These are phyloP conservation scores for Ctenopoma kingsleyae DNA, from an alignment of 2,797 vertebrate genomes.

Conservation along the genomic window DNA sequence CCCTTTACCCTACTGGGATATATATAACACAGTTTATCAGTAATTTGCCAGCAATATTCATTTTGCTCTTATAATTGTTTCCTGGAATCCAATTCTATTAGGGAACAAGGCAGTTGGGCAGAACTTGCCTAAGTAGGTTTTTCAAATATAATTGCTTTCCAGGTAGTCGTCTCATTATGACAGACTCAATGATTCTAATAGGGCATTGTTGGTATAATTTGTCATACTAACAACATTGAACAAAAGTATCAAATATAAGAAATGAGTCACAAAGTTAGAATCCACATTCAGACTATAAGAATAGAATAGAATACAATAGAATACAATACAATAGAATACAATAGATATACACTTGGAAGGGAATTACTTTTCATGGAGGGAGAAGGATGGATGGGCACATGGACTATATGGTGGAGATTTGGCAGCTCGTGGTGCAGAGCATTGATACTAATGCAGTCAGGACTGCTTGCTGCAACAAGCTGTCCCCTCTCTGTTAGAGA, in stretches of 20 bases:
- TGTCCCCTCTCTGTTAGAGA: slow-evolving; percentile 44
- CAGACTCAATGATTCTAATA: slow-evolving; percentile 33
- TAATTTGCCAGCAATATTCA: slow-evolving; percentile 50
- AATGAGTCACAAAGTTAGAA: neutral
- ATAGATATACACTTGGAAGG: slow-evolving; percentile 1
- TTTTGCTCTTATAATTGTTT: slow-evolving; percentile 50
- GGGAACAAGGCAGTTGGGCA: slow-evolving; percentile 33
- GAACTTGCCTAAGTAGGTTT: slow-evolving; percentile 41
- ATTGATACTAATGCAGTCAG: slow-evolving; percentile 44
- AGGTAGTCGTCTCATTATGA: slow-evolving; percentile 49
- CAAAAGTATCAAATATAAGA: slow-evolving; percentile 13
- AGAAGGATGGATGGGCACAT: slow-evolving; percentile 38
- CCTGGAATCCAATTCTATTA: slow-evolving; percentile 40
- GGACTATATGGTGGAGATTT: slow-evolving; percentile 45
- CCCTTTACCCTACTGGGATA: slow-evolving; percentile 41
- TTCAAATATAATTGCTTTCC: slow-evolving; percentile 58
- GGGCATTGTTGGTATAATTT: slow-evolving; percentile 21
- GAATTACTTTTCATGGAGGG: slow-evolving; percentile 37
- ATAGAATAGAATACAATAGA: neutral
- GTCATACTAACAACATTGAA: slow-evolving; percentile 4
- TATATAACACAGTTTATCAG: slow-evolving; percentile 47
- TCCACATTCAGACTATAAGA: neutral
- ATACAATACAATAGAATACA: neutral
- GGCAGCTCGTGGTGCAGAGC: slow-evolving; percentile 61
- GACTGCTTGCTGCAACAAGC: slow-evolving; percentile 63